These are phyloP conservation scores for Gnathonemus longibarbis DNA, from an alignment of 2,113 vertebrate species.

Conservation along the genomic window DNA sequence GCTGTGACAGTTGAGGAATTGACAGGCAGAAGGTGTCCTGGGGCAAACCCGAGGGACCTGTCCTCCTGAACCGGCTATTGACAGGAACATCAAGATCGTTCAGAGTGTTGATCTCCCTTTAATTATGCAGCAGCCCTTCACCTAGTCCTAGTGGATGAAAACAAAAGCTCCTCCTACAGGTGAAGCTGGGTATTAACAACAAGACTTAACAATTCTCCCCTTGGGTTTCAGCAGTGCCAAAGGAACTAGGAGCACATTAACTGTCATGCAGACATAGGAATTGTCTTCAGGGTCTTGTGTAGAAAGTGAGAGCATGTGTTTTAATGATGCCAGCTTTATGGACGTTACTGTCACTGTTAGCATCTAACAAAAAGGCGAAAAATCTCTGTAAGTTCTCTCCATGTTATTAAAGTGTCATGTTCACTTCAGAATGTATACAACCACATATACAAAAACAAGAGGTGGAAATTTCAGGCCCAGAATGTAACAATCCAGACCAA, in stretches of 20 bases:
- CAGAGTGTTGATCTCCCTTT: constrained; percentile 53
- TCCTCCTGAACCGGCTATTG: constrained; percentile 63
- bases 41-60: constrained; percentile 47
- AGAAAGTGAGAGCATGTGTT: neutral
- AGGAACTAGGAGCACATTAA: neutral
- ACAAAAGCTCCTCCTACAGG: neutral
- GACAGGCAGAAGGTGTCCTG: constrained; percentile 20
- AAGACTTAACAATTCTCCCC: neutral
- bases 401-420: neutral
- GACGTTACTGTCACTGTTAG: neutral
- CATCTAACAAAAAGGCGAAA: neutral
- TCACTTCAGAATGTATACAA: neutral
- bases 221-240: neutral
- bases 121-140: constrained; percentile 49
- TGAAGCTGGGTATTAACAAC: neutral
- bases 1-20: neutral
- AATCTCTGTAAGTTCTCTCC: neutral
- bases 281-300: neutral
- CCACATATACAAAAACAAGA: neutral
- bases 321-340: neutral
- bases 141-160: neutral
- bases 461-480: neutral
- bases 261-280: neutral
- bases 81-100: constrained; percentile 57
- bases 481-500: neutral